Evolutionary conservation across 2,113 vertebrate genomes (phyloP).

Genomic region (Cynopterus brachyotis): DNA sequence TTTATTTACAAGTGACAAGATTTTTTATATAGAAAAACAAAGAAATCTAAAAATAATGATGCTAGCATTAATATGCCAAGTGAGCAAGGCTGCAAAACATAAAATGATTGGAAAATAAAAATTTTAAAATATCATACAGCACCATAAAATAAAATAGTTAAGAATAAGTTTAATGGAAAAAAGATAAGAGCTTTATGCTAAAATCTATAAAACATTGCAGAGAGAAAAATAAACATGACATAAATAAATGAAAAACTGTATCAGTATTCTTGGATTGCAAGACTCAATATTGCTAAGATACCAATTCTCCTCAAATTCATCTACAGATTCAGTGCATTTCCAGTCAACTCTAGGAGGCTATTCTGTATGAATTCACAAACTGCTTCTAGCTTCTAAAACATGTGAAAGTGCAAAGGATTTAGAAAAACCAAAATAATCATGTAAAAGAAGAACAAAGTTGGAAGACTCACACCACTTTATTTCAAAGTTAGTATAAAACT

Average conservation of each 20-base stretch:
- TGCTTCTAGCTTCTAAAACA: neutral
- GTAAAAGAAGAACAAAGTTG: neutral
- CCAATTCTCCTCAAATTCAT: neutral
- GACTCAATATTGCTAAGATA: neutral
- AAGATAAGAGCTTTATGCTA: neutral
- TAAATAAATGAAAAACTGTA: neutral
- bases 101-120: neutral
- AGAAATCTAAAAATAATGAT: neutral
- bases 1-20: constrained; percentile 2
- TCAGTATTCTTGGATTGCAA: neutral
- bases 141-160: neutral
- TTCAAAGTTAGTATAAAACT: neutral
- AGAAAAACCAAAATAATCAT: neutral
- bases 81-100: neutral
- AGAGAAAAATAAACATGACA: constrained; percentile 30
- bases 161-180: neutral
- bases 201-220: neutral
- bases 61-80: neutral
- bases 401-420: neutral
- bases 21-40: neutral
- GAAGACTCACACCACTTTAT: neutral
- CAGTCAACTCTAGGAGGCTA: neutral
- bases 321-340: neutral
- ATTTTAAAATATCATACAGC: neutral
- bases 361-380: neutral